A percentile compares a stretch with the other conserved stretches of the same genome.
Evolutionary conservation across 2,113 vertebrate genomes (phyloP).

Genomic region (Hydrochoerus hydrochaeris): DNA sequence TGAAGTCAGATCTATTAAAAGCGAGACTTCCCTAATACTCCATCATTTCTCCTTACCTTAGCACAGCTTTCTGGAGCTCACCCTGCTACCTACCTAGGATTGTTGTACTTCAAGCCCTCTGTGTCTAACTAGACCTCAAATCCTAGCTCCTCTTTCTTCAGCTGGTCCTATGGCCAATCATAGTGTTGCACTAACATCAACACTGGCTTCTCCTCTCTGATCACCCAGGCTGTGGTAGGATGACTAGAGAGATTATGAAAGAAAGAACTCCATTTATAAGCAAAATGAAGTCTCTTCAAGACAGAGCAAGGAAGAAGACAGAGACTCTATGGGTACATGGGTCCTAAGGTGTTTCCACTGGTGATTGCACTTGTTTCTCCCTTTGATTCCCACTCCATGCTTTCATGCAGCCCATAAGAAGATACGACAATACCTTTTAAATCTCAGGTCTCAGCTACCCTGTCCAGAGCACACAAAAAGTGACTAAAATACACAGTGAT

Average conservation of each 20-base stretch:
- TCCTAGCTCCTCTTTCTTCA: neutral
- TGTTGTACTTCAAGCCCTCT: neutral
- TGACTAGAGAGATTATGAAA: neutral
- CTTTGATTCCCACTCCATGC: neutral
- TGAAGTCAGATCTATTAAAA: neutral
- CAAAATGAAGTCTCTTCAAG: neutral
- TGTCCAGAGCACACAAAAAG: neutral
- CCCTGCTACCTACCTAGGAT: neutral
- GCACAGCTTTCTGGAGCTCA: neutral
- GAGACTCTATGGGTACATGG: neutral
- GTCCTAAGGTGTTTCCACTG: neutral
- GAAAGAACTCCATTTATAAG: neutral
- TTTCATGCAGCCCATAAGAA: neutral
- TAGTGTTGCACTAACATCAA: neutral
- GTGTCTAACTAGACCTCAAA: neutral
- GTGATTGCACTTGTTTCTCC: neutral
- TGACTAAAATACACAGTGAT: neutral
- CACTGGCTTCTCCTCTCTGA: neutral
- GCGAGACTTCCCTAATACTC: neutral
- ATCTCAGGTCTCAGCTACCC: neutral
- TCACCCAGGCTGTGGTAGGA: neutral
- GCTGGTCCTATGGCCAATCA: neutral
- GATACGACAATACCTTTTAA: neutral
- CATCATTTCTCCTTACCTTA: neutral
- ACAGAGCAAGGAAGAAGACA: neutral